Base-by-base conservation (phyloP, 2,113 vertebrate species). In the Eretmochelys imbricata region DNA sequence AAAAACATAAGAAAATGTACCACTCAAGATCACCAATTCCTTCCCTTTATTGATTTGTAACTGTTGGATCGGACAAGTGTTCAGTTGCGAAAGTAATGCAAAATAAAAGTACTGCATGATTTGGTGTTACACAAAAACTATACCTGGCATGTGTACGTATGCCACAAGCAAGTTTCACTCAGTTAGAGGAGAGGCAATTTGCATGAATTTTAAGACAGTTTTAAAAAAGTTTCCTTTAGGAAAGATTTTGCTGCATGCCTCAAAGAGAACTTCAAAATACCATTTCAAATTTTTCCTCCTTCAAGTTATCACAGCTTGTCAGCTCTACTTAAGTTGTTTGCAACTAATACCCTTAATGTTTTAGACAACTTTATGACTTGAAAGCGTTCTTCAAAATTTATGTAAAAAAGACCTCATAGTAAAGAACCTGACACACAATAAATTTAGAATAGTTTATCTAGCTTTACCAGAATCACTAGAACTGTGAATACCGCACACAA, bases 131-230 rank as follows among this genome's bases (percentile, higher is more conserved):
- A 55, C 35, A 55, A 8, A 55, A 24, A 81, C 29, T 85, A 22
- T 82, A 1, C 0, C 14, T 3, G 49, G 81, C 82, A 91, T 82
- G 25, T 14, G 20, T 3, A 10, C 19, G 72, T 3, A 6, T 76
- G 53, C 94, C 97, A 84, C 97, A 54, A 93, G 95, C 91, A 0
- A 79, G 53, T 35, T 84, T 80, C 94, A 65, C 29, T 94, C 49
- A 42, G 8, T 94, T 51, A 38, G 4, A 75, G n/a, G 8, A 75
- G 38, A 75, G 10, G 3, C 69, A n/a, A 72, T 35, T 57, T 14
- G 19, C 78, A 27, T 31, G 20, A 46, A 24, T 24, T 16, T 42
- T 78, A 82, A 62, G 78, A 87, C 89, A 72, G 29, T 10, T 86
- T 88, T 55, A 48, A 81, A 84, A 42, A 87, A 87, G 85, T 5